These are phyloP conservation scores for Ypsolopha scabrella DNA, from an alignment of 2,888 invertebrate species.

Conservation along the genomic window DNA sequence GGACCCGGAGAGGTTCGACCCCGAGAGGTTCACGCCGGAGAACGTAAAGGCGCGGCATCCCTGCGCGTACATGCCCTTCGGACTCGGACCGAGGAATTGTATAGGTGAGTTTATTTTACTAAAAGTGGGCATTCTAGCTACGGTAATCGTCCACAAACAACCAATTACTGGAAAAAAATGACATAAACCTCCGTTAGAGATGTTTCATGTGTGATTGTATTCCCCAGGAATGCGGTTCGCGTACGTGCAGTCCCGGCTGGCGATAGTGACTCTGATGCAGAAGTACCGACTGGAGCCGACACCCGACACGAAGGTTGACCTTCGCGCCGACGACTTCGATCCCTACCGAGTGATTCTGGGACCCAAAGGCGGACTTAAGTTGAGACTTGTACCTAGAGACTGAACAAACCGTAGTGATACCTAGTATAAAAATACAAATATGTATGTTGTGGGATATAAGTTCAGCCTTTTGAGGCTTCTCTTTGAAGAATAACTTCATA, in stretches of 20 bases:
- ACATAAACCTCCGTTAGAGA: neutral
- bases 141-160: neutral
- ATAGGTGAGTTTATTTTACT: constrained; percentile 10
- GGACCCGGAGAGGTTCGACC: constrained; percentile 15
- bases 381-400: neutral
- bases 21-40: constrained; percentile 15
- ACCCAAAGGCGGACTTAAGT: neutral
- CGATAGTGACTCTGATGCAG: constrained; percentile 3
- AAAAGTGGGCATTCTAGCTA: no score
- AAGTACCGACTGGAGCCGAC: constrained; percentile 6
- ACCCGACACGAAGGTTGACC: neutral
- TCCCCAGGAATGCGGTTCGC: constrained; percentile 5
- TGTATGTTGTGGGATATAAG: no score
- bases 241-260: constrained; percentile 7
- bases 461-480: no score
- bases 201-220: neutral
- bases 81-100: constrained; percentile 14
- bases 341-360: neutral
- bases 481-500: no score
- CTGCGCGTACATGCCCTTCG: constrained; percentile 14
- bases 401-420: no score
- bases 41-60: constrained; percentile 10
- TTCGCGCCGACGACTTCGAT: neutral
- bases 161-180: neutral
- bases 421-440: no score